Conservation (phyloP, 1,140 invertebrate genomes). For the Drosophila repletoides region DNA sequence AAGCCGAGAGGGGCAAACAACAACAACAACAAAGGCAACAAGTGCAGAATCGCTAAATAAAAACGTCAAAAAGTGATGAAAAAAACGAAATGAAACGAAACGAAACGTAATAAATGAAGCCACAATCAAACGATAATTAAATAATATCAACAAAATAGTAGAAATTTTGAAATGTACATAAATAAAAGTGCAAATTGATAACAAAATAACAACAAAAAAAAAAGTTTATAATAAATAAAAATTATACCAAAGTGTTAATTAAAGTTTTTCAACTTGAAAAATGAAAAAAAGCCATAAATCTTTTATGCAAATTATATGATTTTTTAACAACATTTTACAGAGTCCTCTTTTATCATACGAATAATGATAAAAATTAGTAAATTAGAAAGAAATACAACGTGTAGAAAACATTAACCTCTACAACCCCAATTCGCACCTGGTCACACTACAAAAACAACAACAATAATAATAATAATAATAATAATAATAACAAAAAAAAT, state of each 20-base stretch:
- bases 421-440: constrained; percentile 9
- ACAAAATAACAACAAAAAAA: constrained; percentile 5
- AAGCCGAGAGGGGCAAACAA: neutral
- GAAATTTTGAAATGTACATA: constrained; percentile 6
- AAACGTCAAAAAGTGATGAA: constrained; percentile 9
- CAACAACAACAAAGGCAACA: constrained; percentile 28
- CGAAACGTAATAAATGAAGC: constrained; percentile 1
- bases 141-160: constrained; percentile 28
- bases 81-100: constrained; percentile 1
- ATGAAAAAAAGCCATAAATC: neutral
- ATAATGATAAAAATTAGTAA: constrained; percentile 1
- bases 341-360: constrained; percentile 1
- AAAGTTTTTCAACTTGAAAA: constrained; percentile 8
- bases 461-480: constrained; percentile 2
- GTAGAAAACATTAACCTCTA: neutral
- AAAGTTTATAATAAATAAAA: constrained; percentile 11
- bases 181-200: constrained; percentile 38
- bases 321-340: constrained; percentile 2
- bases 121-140: constrained; percentile 23
- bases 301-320: constrained; percentile 4
- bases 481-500: constrained; percentile 46
- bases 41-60: constrained; percentile 1
- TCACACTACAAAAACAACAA: constrained; percentile 14
- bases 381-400: neutral
- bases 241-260: constrained; percentile 19